These are phyloP conservation scores for Geococcyx californianus DNA, from an alignment of 2,113 vertebrate species.

Conservation along the genomic window DNA sequence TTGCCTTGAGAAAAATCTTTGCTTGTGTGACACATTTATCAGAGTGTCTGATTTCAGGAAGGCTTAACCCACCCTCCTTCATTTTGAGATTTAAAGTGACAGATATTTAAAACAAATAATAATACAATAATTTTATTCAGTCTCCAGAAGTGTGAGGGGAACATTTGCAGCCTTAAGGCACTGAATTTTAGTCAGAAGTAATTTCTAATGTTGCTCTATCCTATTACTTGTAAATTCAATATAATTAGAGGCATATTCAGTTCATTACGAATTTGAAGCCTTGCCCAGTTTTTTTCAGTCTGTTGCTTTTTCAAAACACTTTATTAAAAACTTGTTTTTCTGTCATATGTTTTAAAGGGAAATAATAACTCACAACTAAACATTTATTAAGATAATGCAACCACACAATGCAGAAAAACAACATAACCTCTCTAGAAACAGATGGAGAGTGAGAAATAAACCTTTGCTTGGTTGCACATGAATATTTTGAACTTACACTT, in stretches of 20 bases:
- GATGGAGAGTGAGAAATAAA: slow-evolving; percentile 49
- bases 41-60: slow-evolving; percentile 39
- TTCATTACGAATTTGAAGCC: slow-evolving; percentile 75
- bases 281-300: slow-evolving; percentile 61
- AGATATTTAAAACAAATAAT: slow-evolving; percentile 67
- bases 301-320: slow-evolving; percentile 74
- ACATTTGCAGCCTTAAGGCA: slow-evolving; percentile 64
- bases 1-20: not conserved
- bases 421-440: slow-evolving; percentile 17
- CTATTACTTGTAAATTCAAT: slow-evolving; percentile 77
- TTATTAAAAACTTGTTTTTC: slow-evolving; percentile 76
- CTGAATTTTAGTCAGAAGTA: slow-evolving; percentile 72
- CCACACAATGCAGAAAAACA: slow-evolving; percentile 30
- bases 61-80: slow-evolving; percentile 8
- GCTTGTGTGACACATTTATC: slow-evolving; percentile 46
- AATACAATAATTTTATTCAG: slow-evolving; percentile 55
- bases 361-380: slow-evolving; percentile 67
- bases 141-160: slow-evolving; percentile 51
- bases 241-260: slow-evolving; percentile 78
- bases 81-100: slow-evolving; percentile 45
- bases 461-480: slow-evolving; percentile 24
- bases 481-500: slow-evolving; percentile 59
- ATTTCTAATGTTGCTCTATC: slow-evolving; percentile 67
- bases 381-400: slow-evolving; percentile 67
- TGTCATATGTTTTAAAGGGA: slow-evolving; percentile 70